Conservation (phyloP, 1,140 invertebrate species). For the Hestina assimilis region DNA sequence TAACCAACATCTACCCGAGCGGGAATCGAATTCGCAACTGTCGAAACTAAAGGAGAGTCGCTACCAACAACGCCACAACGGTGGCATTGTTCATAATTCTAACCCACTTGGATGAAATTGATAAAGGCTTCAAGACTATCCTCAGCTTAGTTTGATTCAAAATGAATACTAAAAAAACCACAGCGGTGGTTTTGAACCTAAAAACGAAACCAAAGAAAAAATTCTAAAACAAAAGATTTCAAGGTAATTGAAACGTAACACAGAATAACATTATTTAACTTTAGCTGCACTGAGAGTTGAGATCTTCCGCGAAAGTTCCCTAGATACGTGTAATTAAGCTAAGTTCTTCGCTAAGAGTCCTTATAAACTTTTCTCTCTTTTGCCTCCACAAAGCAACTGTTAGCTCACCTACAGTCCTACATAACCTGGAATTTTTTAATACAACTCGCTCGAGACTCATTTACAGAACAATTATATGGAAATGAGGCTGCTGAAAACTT, state of each 20-base stretch:
- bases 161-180: too few relatives aligned
- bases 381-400: constrained; percentile 18
- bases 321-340: constrained; percentile 19
- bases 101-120: too few relatives aligned
- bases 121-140: too few relatives aligned
- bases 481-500: constrained; percentile 14
- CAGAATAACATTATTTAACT: not conserved
- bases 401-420: constrained; percentile 16
- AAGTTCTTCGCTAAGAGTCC: constrained; percentile 14
- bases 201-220: not conserved
- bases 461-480: constrained; percentile 19
- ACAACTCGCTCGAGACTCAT: constrained; percentile 12
- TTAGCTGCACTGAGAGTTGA: not conserved
- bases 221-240: not conserved
- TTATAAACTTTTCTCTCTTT: constrained; percentile 13
- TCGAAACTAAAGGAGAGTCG: too few relatives aligned
- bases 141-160: too few relatives aligned
- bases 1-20: too few relatives aligned
- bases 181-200: too few relatives aligned
- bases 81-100: too few relatives aligned
- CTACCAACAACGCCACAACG: too few relatives aligned
- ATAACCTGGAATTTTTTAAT: constrained; percentile 17
- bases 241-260: not conserved
- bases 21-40: too few relatives aligned
- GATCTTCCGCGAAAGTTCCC: constrained; percentile 10